phyloP scores from a whole-genome alignment of 1,140 invertebrate species.

The Pachypsylla venusta region DNA sequence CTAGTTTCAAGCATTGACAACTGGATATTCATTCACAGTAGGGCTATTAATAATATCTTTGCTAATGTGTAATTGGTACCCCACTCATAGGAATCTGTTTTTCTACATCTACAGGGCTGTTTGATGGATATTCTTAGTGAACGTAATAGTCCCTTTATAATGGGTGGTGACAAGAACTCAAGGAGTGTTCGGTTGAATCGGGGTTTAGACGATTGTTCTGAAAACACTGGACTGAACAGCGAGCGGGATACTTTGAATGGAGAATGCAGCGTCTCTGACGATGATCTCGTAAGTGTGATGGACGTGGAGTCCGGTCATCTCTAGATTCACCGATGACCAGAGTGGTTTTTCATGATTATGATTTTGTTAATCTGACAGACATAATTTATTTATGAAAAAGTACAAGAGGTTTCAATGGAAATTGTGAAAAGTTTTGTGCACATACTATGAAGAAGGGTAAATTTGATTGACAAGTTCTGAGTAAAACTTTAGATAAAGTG shows the following conservation, averaged over 20 bases:
- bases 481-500: too few species aligned
- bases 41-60: neutral
- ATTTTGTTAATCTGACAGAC: too few species aligned
- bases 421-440: too few species aligned
- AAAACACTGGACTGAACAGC: neutral
- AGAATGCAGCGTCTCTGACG: neutral
- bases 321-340: too few species aligned
- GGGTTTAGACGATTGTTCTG: neutral
- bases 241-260: neutral
- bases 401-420: too few species aligned
- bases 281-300: neutral
- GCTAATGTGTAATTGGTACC: neutral
- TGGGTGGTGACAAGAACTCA: slow-evolving; percentile 1
- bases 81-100: neutral
- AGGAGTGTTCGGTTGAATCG: neutral
- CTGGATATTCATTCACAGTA: neutral
- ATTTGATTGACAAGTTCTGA: too few species aligned
- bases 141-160: neutral
- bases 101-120: neutral
- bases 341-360: too few species aligned
- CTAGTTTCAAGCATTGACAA: neutral
- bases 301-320: too few species aligned
- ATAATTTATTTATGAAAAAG: too few species aligned
- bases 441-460: too few species aligned
- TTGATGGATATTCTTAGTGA: neutral